A percentile compares a stretch with the other conserved stretches of the same genome.
phyloP scores from a whole-genome alignment of 2,113 vertebrate genomes.

The Thermophis baileyi region DNA sequence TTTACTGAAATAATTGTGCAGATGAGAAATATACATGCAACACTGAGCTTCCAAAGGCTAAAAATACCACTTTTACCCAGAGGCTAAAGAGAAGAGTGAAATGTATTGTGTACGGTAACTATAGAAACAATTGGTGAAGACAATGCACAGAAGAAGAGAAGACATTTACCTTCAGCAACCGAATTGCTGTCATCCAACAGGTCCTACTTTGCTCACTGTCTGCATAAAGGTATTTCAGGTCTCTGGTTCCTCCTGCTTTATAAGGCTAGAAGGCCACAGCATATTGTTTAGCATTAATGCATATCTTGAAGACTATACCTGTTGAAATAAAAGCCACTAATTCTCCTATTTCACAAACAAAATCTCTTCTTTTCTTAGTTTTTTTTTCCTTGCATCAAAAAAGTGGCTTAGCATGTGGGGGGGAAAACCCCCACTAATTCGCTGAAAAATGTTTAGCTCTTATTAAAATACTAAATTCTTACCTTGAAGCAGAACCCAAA shows the following conservation, averaged over 20 bases:
- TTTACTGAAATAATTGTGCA: not conserved
- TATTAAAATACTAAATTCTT: slow-evolving; percentile 71
- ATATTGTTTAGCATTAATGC: slow-evolving; percentile 82
- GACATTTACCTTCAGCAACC: slow-evolving; percentile 92
- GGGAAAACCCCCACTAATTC: slow-evolving; percentile 36
- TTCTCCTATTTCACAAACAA: slow-evolving; percentile 77
- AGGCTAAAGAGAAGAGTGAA: not conserved
- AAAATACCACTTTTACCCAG: not conserved
- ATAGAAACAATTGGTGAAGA: not conserved
- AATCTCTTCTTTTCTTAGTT: slow-evolving; percentile 57
- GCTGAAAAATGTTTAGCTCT: slow-evolving; percentile 60
- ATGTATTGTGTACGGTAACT: not conserved
- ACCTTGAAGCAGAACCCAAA: slow-evolving; percentile 98
- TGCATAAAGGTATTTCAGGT: slow-evolving; percentile 95
- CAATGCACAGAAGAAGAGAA: not conserved
- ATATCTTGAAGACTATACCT: slow-evolving; percentile 81
- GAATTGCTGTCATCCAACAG: slow-evolving; percentile 95
- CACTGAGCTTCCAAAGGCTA: not conserved
- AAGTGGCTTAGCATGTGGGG: not conserved
- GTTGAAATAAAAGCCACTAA: slow-evolving; percentile 86
- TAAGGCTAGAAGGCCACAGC: slow-evolving; percentile 86
- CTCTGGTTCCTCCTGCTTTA: slow-evolving; percentile 84
- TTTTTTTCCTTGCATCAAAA: not conserved
- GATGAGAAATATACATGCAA: not conserved
- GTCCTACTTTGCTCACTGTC: slow-evolving; percentile 91